Evolutionary conservation across 2,113 vertebrate species (phyloP).

Genomic region (Prunella himalayana): DNA sequence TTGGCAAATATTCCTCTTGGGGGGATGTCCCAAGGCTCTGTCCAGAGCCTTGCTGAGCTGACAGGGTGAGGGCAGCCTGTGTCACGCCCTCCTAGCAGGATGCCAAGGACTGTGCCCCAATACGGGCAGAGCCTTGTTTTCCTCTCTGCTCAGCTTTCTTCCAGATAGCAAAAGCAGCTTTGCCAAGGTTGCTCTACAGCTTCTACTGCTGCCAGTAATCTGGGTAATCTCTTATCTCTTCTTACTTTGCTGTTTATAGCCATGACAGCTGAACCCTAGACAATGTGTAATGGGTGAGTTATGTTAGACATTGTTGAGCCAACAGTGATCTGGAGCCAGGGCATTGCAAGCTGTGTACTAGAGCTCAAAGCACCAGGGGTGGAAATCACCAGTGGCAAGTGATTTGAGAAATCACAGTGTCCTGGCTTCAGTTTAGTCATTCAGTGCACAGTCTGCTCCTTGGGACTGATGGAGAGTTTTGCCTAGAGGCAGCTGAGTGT

Average conservation of each 20-base stretch:
- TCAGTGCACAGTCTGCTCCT: not conserved
- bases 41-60: not conserved
- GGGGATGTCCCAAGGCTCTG: not conserved
- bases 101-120: not conserved
- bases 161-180: conserved; percentile 25
- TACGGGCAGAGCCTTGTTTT: not conserved
- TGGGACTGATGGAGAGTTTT: not conserved
- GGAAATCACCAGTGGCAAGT: not conserved
- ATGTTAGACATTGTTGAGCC: not conserved
- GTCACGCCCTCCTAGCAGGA: not conserved
- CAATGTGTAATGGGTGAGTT: conserved; percentile 55
- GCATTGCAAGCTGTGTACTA: not conserved
- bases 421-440: not conserved
- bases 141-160: conserved; percentile 2
- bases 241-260: conserved; percentile 22
- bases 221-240: conserved; percentile 31
- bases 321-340: not conserved
- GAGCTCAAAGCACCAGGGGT: not conserved
- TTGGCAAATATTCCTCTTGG: fast-evolving
- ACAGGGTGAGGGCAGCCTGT: not conserved
- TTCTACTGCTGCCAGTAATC: conserved; percentile 24
- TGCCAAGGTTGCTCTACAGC: conserved; percentile 35
- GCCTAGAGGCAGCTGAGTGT: not conserved
- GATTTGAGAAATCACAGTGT: not conserved
- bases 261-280: not conserved